Base-by-base conservation (phyloP, 1,140 invertebrate genomes). In the Xylocopa sonorina region DNA sequence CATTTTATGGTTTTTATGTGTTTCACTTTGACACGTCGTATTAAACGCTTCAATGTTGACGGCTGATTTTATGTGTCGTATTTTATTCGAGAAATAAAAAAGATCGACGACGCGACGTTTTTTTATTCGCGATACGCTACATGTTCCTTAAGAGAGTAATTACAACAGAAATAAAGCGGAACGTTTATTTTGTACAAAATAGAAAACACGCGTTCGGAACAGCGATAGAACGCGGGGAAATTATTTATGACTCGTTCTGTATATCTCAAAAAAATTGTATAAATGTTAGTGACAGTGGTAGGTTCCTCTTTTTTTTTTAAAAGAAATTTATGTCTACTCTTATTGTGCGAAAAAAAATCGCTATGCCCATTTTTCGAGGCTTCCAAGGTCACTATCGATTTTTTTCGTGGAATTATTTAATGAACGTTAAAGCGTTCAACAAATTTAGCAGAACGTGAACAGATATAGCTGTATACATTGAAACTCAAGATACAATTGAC, bases 311-410 rank as follows among this genome's bases (percentile, higher is more conserved):
- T 43, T 27, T 9, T 38, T 18, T 18, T 27, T n/a, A n/a, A 46
- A 21, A 43, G 32, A 46, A 46, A 43, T 43, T 41, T 64, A 64
- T 43, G 16, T 64, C 27, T 16, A 29, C 18, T 64, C 29, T 29
- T 29, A 27, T 27, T 21, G 9, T 29, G 27, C n/a, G n/a, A 63
- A 24, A 24, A 24, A 41, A 24, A 63, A 27, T 29, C 41, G 24
- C 3, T 46, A 27, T 14, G 34, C 0, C 58, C 58, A 9, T 62
- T 58, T 64, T 43, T 21, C 62, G 9, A 24, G 9, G 41, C 24
- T 43, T 64, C n/a, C 62, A 64, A 46, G 62, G 62, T 64, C 62
- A 43, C 9, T 64, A 64, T 64, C 62, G 62, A 43, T 64, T 64
- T 46, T 34, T n/a, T 64, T 29, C 24, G 41, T 16, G 9, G 9